Evolutionary conservation across 2,888 invertebrate genomes (phyloP), one percentile per base, ranked within the genome.

Genomic region (Plemyria rubiginata): DNA sequence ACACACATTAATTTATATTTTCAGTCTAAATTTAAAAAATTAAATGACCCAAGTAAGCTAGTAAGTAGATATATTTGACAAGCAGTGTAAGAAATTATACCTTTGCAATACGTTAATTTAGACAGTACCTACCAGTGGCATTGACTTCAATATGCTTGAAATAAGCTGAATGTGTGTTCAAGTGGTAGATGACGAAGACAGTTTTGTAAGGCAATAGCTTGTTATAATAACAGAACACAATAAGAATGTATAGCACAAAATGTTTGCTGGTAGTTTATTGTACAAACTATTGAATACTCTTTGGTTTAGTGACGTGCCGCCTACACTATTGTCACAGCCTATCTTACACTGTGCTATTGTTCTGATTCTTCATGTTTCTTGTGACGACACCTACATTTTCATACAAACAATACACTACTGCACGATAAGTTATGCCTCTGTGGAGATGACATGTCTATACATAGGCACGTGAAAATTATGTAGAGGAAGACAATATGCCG

Each of bases 291-390:
- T 50, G 5, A 48, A 41, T 54, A 32, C 54, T 46, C 45, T 55
- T 28, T 40, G 46, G 38, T 41, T 46, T 13, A 45, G 71, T 86
- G 86, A 86, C 86, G 86, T 77, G 38, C 77, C 82, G 82, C 87
- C 86, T 79, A 73, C 84, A 75, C 22, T 32, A 32, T 38, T 38
- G 36, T 38, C 36, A 38, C 36, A 38, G 36, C 36, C 36, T 38
- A 38, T 9, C 36, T 38, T 38, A 38, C 11, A 8, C 11, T 11
- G 11, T 38, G 11, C 11, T 38, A 71, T 71, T 75, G 70, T 72
- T 70, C 56, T 68, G 72, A 62, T 66, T 65, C 67, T 45, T 32
- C 46, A 13, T 40, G 46, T 32, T 13, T 46, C 15, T 51, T 51
- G 22, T 29, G 16, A 51, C 51, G 40, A 8, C 22, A 28, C 6